phyloP scores from a whole-genome alignment of 2,797 vertebrate genomes.

The Muscicapa comitata region DNA sequence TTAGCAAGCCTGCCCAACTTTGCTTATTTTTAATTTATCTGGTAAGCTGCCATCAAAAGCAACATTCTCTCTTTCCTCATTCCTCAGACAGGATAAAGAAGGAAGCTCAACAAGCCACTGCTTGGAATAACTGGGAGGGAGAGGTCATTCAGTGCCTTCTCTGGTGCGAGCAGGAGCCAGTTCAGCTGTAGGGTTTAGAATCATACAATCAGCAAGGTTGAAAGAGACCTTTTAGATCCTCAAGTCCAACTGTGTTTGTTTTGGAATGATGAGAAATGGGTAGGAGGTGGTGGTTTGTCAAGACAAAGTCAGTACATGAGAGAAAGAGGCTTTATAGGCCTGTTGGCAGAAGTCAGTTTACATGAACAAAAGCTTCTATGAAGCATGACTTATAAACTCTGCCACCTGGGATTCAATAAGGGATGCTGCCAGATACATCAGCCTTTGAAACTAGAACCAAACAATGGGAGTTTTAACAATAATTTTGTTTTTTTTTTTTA shows the following conservation, averaged over 20 bases:
- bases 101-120: background rate
- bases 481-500: background rate
- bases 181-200: background rate
- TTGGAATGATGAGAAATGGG: background rate
- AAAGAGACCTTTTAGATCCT: background rate
- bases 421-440: background rate
- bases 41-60: background rate
- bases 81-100: background rate
- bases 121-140: background rate
- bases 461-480: background rate
- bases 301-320: background rate
- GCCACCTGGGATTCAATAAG: background rate
- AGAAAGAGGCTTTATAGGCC: background rate
- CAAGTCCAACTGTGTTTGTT: background rate
- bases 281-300: background rate
- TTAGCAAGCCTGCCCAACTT: background rate
- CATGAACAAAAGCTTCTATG: background rate
- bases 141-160: background rate
- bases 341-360: background rate
- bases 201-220: background rate
- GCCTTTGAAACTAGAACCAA: background rate
- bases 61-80: background rate
- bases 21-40: background rate
- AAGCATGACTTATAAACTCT: background rate
- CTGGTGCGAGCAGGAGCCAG: background rate